These are phyloP conservation scores for Cryptosula pallasiana DNA, from an alignment of 2,888 invertebrate species.

Conservation along the genomic window DNA sequence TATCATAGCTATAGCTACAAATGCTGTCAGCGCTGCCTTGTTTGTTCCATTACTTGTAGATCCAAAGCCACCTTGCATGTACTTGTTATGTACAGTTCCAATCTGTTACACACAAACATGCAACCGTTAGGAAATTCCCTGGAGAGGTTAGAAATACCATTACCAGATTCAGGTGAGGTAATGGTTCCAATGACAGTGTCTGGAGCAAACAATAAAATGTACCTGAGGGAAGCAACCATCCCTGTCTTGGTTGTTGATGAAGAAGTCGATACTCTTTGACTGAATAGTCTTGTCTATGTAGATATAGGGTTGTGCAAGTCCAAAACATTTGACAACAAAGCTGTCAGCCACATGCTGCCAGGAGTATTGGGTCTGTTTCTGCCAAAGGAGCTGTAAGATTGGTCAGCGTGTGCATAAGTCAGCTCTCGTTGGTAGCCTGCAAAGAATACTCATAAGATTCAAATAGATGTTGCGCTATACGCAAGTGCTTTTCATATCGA, in stretches of 20 bases:
- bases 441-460: conserved; percentile 1
- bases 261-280: conserved; percentile 34
- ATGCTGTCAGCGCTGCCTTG: conserved; percentile 41
- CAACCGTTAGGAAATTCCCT: too few species aligned
- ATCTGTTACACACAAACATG: too few species aligned
- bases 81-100: conserved; percentile 27
- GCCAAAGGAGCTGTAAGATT: conserved; percentile 22
- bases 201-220: too few species aligned
- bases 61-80: conserved; percentile 29
- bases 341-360: conserved; percentile 60
- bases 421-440: conserved; percentile 7
- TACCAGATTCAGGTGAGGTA: too few species aligned
- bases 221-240: conserved; percentile 70
- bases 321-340: conserved; percentile 70
- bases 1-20: conserved; percentile 41
- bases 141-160: too few species aligned
- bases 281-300: conserved; percentile 60
- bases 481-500: too few species aligned
- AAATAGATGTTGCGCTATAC: too few species aligned
- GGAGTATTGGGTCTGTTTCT: conserved; percentile 25
- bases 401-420: conserved; percentile 22
- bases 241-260: conserved; percentile 61
- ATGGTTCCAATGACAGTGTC: too few species aligned
- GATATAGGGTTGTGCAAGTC: conserved; percentile 56
- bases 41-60: conserved; percentile 29